These are phyloP conservation scores for Trichoplusia ni DNA, from an alignment of 1,140 invertebrate species.

Conservation along the genomic window DNA sequence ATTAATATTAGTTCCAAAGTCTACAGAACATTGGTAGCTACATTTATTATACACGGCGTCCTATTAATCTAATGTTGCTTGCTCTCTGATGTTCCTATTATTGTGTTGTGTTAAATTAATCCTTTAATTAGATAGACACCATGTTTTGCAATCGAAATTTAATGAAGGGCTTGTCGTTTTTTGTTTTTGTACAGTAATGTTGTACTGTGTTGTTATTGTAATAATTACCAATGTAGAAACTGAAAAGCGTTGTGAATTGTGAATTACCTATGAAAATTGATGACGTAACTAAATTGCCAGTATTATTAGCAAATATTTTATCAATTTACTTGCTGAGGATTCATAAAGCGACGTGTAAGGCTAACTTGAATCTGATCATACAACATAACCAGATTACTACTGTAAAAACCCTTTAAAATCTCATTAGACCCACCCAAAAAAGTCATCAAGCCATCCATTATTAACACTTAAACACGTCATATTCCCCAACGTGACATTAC, in stretches of 20 bases:
- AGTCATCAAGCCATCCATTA: slow-evolving; percentile 14
- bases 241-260: too few relatives aligned
- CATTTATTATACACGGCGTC: slow-evolving; percentile 40
- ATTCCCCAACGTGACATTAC: slow-evolving; percentile 21
- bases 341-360: too few relatives aligned
- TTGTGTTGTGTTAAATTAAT: slow-evolving; percentile 40
- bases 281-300: too few relatives aligned
- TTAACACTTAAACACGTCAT: slow-evolving; percentile 21
- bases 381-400: not conserved
- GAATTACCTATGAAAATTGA: too few relatives aligned
- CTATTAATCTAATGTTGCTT: slow-evolving; percentile 39
- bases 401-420: not conserved
- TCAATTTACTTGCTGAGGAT: too few relatives aligned
- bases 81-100: slow-evolving; percentile 43
- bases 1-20: slow-evolving; percentile 4
- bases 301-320: too few relatives aligned
- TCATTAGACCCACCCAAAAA: not conserved
- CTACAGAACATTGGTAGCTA: slow-evolving; percentile 1
- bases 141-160: slow-evolving; percentile 18
- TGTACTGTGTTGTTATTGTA: too few relatives aligned
- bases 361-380: not conserved
- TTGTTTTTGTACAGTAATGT: too few relatives aligned
- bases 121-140: slow-evolving; percentile 25
- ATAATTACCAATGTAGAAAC: too few relatives aligned
- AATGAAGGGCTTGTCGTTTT: not conserved